A percentile compares a stretch with the other conserved stretches of the same genome.
These are phyloP conservation scores for Phalangium opilio DNA, from an alignment of 2,888 invertebrate genomes.

Conservation along the genomic window DNA sequence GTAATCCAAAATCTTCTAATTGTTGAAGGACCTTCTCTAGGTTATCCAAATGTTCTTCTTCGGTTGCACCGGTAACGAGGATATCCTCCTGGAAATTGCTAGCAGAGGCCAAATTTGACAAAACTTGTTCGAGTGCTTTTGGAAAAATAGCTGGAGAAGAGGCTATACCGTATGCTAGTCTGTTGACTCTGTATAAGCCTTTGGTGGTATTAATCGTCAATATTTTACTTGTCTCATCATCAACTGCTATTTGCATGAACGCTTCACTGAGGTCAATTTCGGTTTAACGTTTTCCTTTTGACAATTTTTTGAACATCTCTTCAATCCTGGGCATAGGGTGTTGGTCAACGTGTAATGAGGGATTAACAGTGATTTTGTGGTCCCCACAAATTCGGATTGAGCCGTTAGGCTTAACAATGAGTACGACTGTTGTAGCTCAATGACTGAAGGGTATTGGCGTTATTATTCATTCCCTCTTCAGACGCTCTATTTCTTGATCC, in stretches of 20 bases:
- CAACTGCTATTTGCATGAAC: conserved; percentile 27
- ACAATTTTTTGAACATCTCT: conserved; percentile 18
- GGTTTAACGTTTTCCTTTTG: conserved; percentile 25
- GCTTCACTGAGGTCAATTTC: conserved; percentile 28
- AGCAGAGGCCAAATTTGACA: no score
- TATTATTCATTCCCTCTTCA: no score
- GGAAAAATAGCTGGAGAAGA: conserved; percentile 29
- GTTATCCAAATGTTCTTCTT: no score
- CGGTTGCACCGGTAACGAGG: no score
- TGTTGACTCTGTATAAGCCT: conserved; percentile 22
- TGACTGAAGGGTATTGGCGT: no score
- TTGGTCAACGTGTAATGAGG: conserved; percentile 22
- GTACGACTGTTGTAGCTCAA: no score
- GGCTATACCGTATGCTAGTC: conserved; percentile 27
- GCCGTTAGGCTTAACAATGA: no score
- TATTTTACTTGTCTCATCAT: conserved; percentile 21
- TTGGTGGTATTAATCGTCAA: conserved; percentile 24
- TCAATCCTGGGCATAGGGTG: conserved; percentile 22
- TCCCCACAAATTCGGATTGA: conserved; percentile 27
- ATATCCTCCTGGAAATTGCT: no score
- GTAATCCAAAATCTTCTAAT: neutral
- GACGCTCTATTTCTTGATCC: no score
- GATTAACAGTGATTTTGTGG: conserved; percentile 22
- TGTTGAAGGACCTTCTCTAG: no score
- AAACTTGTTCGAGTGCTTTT: neutral